Evolutionary conservation across 1,140 invertebrate species (phyloP).

Genomic region (Chelonus insularis): DNA sequence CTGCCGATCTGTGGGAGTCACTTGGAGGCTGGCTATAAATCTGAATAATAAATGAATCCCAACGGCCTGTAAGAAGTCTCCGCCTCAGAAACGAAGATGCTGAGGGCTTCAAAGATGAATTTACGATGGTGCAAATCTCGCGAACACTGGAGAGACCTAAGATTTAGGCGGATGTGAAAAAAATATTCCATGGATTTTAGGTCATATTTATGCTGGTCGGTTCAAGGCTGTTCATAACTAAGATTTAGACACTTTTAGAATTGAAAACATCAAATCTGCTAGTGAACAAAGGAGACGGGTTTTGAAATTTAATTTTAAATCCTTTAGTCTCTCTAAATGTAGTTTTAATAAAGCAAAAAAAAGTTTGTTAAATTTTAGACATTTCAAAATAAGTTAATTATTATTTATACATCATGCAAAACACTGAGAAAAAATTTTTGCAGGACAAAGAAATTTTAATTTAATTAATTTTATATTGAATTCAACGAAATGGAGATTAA

Average conservation of each 20-base stretch:
- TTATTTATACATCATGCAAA: no score
- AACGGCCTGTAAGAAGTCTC: conserved; percentile 60
- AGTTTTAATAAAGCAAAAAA: no score
- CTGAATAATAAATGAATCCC: conserved; percentile 61
- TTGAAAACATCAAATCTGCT: background rate
- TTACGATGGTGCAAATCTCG: conserved; percentile 35
- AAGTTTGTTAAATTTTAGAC: background rate
- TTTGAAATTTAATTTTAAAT: no score
- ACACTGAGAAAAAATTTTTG: no score
- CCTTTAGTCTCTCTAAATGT: no score
- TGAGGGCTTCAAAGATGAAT: conserved; percentile 50
- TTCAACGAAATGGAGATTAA: no score
- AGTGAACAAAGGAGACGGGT: no score
- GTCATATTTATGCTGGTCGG: background rate
- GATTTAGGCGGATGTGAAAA: background rate
- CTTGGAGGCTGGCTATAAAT: conserved; percentile 58
- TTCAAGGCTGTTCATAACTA: background rate
- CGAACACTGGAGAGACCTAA: background rate
- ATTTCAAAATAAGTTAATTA: no score
- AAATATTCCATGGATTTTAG: background rate
- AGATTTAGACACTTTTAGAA: background rate
- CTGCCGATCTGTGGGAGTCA: conserved; percentile 60
- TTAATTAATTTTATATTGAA: no score
- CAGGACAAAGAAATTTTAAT: no score
- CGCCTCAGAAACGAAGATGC: conserved; percentile 42